Evolutionary conservation across 2,888 invertebrate genomes (phyloP), one percentile per base, ranked within the genome.

Genomic region (Xanthia togata): DNA sequence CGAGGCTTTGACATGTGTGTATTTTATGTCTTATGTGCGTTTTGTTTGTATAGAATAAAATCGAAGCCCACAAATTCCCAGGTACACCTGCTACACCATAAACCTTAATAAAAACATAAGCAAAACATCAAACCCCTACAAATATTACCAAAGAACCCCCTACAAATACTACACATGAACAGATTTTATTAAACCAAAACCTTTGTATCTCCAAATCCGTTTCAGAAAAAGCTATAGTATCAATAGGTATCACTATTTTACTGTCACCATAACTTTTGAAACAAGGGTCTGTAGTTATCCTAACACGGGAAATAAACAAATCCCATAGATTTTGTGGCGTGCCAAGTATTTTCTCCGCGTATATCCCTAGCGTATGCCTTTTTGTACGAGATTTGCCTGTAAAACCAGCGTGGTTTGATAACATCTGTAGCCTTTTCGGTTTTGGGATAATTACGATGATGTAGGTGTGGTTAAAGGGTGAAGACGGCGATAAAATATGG

Each of bases 201-300:
- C 81, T 71, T 68, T 72, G 75, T 81, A 76, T 77, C 77, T 76
- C 79, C 55, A 73, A 83, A 87, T 83, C 70, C 67, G 55, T 81
- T 76, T 63, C 68, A 79, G 63, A 70, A 78, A 84, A 83, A 87
- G 82, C 83, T 74, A 81, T 82, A 81, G 81, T 82, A 82, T 83
- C 85, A 87, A 88, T 89, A 83, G 60, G 77, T 76, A 84, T 76
- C 73, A 81, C 74, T 79, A 84, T 84, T 86, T 88, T 87, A 89
- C 50, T 83, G 80, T 70, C 70, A 50, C 70, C 69, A 83, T 88
- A 85, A 87, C 85, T 82, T 87, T 62, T 76, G 71, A 81, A 88
- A 89, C 89, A 87, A 88, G 90, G 90, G 90, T 89, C 64, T 73
- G 70, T 74, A 84, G 81, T 82, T 83, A 77, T 79, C 71, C 75